These are phyloP conservation scores for Polietes domitor DNA, from an alignment of 2,888 invertebrate genomes.

Conservation along the genomic window DNA sequence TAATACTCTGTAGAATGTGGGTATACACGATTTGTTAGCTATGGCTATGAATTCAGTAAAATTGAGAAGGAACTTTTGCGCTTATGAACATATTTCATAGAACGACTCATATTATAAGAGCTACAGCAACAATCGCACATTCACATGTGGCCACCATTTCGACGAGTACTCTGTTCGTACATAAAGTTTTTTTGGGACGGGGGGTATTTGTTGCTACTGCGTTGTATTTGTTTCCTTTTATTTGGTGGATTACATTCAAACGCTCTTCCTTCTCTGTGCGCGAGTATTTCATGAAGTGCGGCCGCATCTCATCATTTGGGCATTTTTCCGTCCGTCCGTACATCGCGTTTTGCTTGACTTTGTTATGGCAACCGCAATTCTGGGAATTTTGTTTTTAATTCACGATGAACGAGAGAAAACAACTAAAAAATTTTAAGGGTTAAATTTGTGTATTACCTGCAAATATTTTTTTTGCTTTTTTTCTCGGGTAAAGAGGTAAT, in stretches of 20 bases:
- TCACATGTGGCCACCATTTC: conserved; percentile 4
- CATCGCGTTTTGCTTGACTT: conserved; percentile 8
- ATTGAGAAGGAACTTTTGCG: no score
- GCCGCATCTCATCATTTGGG: conserved; percentile 4
- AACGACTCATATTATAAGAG: no score
- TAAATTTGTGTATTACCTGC: conserved; percentile 60
- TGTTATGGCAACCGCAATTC: conserved; percentile 39
- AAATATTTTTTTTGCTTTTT: conserved; percentile 45
- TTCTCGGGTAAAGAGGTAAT: conserved; percentile 37
- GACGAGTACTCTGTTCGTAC: not conserved
- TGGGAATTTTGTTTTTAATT: conserved; percentile 18
- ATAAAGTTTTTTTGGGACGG: not conserved
- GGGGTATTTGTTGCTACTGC: not conserved
- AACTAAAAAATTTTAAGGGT: conserved; percentile 49
- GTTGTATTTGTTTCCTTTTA: not conserved
- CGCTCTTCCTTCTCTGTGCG: not conserved
- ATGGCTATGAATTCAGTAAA: no score
- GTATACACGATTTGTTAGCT: no score
- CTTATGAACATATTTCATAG: not conserved
- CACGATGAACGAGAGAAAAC: not conserved
- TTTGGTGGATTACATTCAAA: not conserved
- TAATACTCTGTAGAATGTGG: no score
- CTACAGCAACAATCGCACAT: no score
- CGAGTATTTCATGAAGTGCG: conserved; percentile 23
- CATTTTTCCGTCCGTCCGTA: conserved; percentile 3